Evolutionary conservation across 1,140 invertebrate species (phyloP).

Genomic region (Bactericera cockerelli): DNA sequence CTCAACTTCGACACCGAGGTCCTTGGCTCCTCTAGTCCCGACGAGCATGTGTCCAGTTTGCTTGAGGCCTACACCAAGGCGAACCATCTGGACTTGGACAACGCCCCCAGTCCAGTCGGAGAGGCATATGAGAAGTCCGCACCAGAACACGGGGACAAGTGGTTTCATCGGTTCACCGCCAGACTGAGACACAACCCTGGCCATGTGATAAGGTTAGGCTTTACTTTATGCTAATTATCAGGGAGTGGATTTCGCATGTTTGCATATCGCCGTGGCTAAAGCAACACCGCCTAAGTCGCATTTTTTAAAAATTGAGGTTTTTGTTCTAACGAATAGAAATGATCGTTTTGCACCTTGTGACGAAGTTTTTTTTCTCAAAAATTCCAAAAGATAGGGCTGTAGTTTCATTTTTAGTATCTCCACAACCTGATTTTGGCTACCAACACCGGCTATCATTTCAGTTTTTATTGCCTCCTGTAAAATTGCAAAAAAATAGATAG

Average conservation of each 20-base stretch:
- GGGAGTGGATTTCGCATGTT: neutral
- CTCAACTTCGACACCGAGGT: conserved; percentile 42
- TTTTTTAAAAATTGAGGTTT: no score
- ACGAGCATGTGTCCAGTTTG: conserved; percentile 43
- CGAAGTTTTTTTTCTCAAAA: neutral
- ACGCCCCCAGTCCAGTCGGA: conserved; percentile 16
- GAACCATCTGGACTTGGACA: neutral
- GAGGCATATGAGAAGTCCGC: conserved; percentile 62
- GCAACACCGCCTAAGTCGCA: no score
- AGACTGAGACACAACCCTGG: conserved; percentile 56
- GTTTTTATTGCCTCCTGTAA: no score
- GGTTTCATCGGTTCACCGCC: conserved; percentile 62
- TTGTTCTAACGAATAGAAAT: no score
- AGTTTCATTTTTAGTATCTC: neutral
- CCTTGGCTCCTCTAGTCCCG: conserved; percentile 14
- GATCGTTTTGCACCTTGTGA: no score
- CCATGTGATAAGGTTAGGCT: conserved; percentile 56
- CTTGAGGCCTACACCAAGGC: conserved; percentile 43
- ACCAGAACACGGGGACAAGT: conserved; percentile 60
- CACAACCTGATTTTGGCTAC: neutral
- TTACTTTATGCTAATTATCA: conserved; percentile 6
- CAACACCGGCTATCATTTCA: neutral
- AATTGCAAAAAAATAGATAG: no score
- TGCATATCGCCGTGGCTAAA: neutral
- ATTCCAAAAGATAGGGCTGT: neutral